Percentiles rank a stretch among this genome's conserved stretches.
phyloP scores from a whole-genome alignment of 2,888 invertebrate species.

The Plebejus anna region DNA sequence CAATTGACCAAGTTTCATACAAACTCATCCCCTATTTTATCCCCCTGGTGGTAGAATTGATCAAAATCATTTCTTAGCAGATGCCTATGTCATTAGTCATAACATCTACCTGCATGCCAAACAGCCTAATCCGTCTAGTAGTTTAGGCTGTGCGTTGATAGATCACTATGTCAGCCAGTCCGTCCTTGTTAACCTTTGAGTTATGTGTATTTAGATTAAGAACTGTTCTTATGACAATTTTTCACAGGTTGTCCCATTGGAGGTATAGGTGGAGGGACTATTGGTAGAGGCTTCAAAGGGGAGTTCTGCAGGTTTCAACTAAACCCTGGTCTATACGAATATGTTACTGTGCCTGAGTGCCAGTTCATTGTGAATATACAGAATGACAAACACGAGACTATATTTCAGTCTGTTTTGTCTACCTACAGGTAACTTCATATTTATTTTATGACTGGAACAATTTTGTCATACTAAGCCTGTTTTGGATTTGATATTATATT shows the following conservation, averaged over 20 bases:
- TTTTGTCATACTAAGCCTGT: background rate
- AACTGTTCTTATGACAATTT: background rate
- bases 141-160: too few species aligned
- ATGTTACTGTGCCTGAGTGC: slow-evolving; percentile 89
- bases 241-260: slow-evolving; percentile 81
- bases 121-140: too few species aligned
- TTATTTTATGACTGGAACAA: background rate
- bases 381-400: slow-evolving; percentile 82
- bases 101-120: too few species aligned
- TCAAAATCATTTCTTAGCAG: too few species aligned
- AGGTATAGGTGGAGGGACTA: slow-evolving; percentile 82
- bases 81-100: too few species aligned
- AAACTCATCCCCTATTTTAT: too few species aligned
- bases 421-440: slow-evolving; percentile 82
- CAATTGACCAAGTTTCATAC: too few species aligned
- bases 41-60: too few species aligned
- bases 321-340: slow-evolving; percentile 93
- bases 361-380: slow-evolving; percentile 95
- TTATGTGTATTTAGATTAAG: background rate
- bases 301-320: slow-evolving; percentile 96
- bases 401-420: slow-evolving; percentile 89
- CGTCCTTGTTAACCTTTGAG: too few species aligned
- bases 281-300: slow-evolving; percentile 94
- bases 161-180: too few species aligned
- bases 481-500: background rate